These are phyloP conservation scores for Acleris literana DNA, from an alignment of 2,888 invertebrate genomes.

Conservation along the genomic window DNA sequence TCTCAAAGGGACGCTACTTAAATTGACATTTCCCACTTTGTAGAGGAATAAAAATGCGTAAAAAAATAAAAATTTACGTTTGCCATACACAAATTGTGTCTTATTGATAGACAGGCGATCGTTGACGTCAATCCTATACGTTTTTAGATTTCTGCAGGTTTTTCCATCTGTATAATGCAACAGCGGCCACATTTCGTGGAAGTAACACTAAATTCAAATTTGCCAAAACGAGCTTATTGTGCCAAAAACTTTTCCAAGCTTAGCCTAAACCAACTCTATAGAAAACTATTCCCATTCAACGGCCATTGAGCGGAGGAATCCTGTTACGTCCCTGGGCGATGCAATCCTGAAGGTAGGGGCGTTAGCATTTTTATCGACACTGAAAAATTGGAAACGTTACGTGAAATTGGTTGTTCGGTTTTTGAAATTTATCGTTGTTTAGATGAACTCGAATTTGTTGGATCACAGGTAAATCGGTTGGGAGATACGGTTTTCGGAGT, in stretches of 20 bases:
- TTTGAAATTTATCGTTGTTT: slow-evolving; percentile 16
- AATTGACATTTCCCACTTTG: too few species aligned
- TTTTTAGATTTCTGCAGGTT: background rate
- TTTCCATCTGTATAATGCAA: background rate
- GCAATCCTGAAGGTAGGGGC: slow-evolving; percentile 69
- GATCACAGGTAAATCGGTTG: background rate
- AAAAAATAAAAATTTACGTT: too few species aligned
- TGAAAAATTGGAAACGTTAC: slow-evolving; percentile 53
- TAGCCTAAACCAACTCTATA: slow-evolving; percentile 13
- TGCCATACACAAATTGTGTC: too few species aligned
- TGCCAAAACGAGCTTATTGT: too few species aligned
- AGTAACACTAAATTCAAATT: too few species aligned
- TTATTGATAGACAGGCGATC: too few species aligned
- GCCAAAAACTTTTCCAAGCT: slow-evolving; percentile 6
- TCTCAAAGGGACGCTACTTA: too few species aligned
- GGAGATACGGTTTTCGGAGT: too few species aligned
- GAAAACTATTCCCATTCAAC: slow-evolving; percentile 18
- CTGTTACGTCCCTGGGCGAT: slow-evolving; percentile 49
- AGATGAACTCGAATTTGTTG: background rate
- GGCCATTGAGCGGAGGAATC: slow-evolving; percentile 16
- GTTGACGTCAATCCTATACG: too few species aligned
- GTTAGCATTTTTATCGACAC: slow-evolving; percentile 80
- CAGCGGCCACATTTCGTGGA: background rate
- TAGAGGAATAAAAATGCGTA: too few species aligned
- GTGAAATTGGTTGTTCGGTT: slow-evolving; percentile 51